Evolutionary conservation across 23 tunicate species (phyloP), one percentile per base, ranked within the genome.

Genomic region (Halocynthia roretzi): DNA sequence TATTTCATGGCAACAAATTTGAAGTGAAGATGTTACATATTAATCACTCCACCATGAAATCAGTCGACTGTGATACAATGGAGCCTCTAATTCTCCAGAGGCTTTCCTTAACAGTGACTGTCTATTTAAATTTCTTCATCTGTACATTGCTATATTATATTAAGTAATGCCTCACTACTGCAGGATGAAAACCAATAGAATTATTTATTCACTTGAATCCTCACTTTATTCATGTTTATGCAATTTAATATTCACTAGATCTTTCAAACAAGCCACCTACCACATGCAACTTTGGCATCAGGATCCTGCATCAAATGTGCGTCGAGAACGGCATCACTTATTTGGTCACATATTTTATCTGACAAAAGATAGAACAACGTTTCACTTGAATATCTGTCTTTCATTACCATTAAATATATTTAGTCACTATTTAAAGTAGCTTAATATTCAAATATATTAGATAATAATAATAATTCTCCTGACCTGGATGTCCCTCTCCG

Each of bases 401-500:
- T 1, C 21, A 11, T n/a, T 67, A 67, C 23, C 71, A 67, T 19
- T n/a, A 0, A 48, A 44, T 2, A 21, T 14, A 19, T 19, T 11
- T 11, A 15, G 4, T 44, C 21, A 67, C 21, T 31, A 60, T 60
- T 60, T 1, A 60, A 17, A 60, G 17, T 1, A 15, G 64, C 17
- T 60, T 4, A 60, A 2, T 60, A 15, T 0, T 18, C 2, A 15
- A 60, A 60, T 15, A 60, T 15, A 15, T 1, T 60, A 60, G n/a
- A n/a, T n/a, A 15, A 60, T 60, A 60, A 60, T 1, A 1, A 60
- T 18, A 60, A 60, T 1, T 4, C 21, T 4, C 0, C 75, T 5
- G 51, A 92, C 98, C 98, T 89, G 99, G 99, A 68, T 94, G 99
- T 11, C 99, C 99, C 81, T 96, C 99, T 4, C 99, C 99, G 6